phyloP scores from a whole-genome alignment of 2,113 vertebrate genomes.

The Calypte anna region DNA sequence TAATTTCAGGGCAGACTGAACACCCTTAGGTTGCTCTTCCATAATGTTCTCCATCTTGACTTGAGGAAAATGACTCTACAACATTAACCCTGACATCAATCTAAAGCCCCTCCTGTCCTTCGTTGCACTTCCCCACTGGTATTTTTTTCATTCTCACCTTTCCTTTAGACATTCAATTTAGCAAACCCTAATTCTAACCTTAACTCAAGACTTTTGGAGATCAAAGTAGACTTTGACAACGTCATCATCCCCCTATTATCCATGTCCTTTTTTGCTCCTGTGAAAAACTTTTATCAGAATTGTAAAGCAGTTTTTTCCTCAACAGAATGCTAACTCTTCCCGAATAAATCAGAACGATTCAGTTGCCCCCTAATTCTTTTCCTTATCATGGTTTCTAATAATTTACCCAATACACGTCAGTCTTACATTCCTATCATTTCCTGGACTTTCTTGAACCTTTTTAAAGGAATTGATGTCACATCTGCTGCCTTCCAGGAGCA shows the following conservation, averaged over 20 bases:
- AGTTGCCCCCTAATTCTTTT: neutral
- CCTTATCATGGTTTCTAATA: neutral
- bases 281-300: neutral
- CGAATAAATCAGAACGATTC: neutral
- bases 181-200: neutral
- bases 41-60: neutral
- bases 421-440: neutral
- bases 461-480: neutral
- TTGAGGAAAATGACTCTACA: too few species aligned
- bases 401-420: neutral
- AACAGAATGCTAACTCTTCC: neutral
- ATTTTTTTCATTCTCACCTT: neutral
- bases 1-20: neutral
- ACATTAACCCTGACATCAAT: neutral
- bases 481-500: constrained; percentile 25
- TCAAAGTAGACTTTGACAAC: neutral
- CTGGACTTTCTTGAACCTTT: constrained; percentile 1
- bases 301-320: neutral
- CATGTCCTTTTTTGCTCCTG: neutral
- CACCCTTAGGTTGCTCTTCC: neutral
- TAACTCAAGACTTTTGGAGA: neutral
- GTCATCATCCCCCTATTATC: neutral
- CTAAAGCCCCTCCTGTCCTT: neutral
- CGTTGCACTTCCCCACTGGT: neutral
- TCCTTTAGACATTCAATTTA: neutral